A percentile compares a stretch with the other conserved stretches of the same genome.
Conservation (phyloP, 2,888 invertebrate species). For the Rugalucina vietnamica region DNA sequence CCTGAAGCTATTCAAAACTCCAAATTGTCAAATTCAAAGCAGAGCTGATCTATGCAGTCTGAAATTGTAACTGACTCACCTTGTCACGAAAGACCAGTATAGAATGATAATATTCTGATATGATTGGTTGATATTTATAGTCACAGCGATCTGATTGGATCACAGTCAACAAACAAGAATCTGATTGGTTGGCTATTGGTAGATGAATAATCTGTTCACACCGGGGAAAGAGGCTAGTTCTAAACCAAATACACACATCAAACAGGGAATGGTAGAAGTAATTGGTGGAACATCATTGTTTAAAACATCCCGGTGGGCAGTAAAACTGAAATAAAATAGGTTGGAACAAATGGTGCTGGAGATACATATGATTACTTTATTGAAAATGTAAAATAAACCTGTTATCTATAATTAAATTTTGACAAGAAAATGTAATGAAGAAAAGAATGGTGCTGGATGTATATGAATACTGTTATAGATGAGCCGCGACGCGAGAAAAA, state of each 20-base stretch:
- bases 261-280: conserved; percentile 41
- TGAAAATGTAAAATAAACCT: no score
- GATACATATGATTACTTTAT: no score
- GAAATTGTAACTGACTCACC: conserved; percentile 62
- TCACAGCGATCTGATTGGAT: conserved; percentile 47
- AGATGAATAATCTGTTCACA: conserved; percentile 42
- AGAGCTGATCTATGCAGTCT: conserved; percentile 57
- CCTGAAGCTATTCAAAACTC: not conserved
- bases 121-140: conserved; percentile 51
- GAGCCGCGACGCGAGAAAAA: no score
- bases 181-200: conserved; percentile 13
- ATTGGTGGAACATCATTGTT: conserved; percentile 49
- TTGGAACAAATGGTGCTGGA: not conserved
- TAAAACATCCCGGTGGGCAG: conserved; percentile 57
- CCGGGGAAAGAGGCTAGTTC: conserved; percentile 28
- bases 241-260: conserved; percentile 53
- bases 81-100: conserved; percentile 4
- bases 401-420: no score
- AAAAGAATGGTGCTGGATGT: no score
- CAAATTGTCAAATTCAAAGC: not conserved
- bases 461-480: no score
- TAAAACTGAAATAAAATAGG: conserved; percentile 55
- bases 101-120: conserved; percentile 41
- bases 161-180: conserved; percentile 22
- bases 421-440: no score